These are phyloP conservation scores for Drosophila anomalipes DNA, from an alignment of 2,888 invertebrate species.

Conservation along the genomic window DNA sequence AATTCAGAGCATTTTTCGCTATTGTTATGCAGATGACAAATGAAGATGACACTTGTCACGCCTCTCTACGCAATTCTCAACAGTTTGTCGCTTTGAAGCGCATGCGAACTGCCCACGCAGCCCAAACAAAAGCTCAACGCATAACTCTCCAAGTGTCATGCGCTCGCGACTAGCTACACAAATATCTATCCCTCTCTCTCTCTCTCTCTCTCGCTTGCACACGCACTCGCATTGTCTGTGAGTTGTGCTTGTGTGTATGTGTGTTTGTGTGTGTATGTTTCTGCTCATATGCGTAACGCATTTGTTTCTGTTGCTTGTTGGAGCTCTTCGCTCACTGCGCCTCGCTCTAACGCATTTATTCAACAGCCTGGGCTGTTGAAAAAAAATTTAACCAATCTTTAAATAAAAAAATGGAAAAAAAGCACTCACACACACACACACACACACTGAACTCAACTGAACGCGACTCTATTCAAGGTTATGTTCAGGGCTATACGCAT, in stretches of 20 bases:
- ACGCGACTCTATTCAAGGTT: conserved; percentile 81
- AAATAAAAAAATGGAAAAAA: conserved; percentile 62
- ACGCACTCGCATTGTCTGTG: not conserved
- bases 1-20: conserved; percentile 11
- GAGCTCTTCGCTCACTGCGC: conserved; percentile 44
- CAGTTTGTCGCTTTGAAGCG: conserved; percentile 41
- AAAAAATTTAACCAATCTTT: conserved; percentile 71
- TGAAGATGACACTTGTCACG: conserved; percentile 10
- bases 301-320: conserved; percentile 43
- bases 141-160: conserved; percentile 65
- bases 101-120: conserved; percentile 42
- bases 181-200: conserved; percentile 13
- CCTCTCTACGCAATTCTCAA: conserved; percentile 45
- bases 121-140: conserved; percentile 58
- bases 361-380: conserved; percentile 47
- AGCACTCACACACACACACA: not conserved
- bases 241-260: conserved; percentile 3
- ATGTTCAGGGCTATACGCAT: conserved; percentile 83
- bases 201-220: not conserved
- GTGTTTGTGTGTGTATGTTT: conserved; percentile 10
- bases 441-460: conserved; percentile 44
- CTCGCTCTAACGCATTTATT: conserved; percentile 72
- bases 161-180: conserved; percentile 49
- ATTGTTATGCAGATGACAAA: conserved; percentile 26
- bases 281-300: conserved; percentile 74